Evolutionary conservation across 2,797 vertebrate genomes (phyloP), one percentile per base, ranked within the genome.

Genomic region (Lutjanus argentimaculatus): DNA sequence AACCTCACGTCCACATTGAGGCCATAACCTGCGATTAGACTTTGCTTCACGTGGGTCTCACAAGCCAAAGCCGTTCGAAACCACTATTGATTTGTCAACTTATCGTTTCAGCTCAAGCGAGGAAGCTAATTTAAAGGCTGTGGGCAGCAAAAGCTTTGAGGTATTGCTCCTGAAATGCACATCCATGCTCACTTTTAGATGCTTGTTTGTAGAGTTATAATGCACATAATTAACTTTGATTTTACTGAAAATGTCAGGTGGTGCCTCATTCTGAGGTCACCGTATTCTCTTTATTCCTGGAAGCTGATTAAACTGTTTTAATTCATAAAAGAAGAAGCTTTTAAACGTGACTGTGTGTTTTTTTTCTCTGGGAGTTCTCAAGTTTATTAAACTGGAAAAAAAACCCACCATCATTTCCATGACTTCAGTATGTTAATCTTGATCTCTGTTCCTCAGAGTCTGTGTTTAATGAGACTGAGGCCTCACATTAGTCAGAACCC

Each of bases 381-480:
- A 2, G 17, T 40, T 74, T 59, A 14, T 65, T 21, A 22, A 53
- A n/a, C 36, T 11, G 52, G 67, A 21, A 61, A 65, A 25, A 49
- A 10, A 52, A 25, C 25, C 3, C 5, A 43, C 67, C 13, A 53
- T 3, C 6, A 58, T 8, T 17, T 4, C 42, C 10, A 8, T 30
- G 25, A 36, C 55, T 59, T 70, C 61, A 19, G 15, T 19, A 9
- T 14, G 58, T 5, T 1, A 55, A 72, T 58, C 67, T 25, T 55
- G 52, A 58, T 52, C 49, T 56, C 22, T 1, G 15, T 48, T 30
- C 66, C 6, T 22, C 25, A 67, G 14, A 1, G 49, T 22, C 55
- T 49, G 53, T 19, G 40, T 56, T 76, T 49, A 62, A 80, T 69
- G 49, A 64, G 40, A n/a, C 68, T 49, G 48, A 42, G 62, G 46